Percentiles rank a stretch among this genome's conserved stretches.
Evolutionary conservation across 1,140 invertebrate genomes (phyloP).

Genomic region (Scaptomyza hsui): DNA sequence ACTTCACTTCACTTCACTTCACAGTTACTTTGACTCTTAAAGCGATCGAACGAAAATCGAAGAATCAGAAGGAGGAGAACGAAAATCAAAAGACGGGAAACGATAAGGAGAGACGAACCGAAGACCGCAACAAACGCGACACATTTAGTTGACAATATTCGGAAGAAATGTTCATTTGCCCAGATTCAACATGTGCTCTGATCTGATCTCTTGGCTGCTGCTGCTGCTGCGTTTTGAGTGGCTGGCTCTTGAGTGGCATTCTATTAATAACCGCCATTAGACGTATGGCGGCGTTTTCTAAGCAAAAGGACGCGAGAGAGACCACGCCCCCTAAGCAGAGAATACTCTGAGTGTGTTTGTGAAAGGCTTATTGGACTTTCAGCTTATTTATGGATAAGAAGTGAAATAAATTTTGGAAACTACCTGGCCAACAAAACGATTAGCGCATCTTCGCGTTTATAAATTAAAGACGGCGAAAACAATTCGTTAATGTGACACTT

Average conservation of each 20-base stretch:
- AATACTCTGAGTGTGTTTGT: slow-evolving; percentile 38
- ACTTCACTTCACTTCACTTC: slow-evolving; percentile 36
- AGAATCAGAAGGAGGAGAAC: background rate
- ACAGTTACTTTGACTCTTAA: slow-evolving; percentile 1
- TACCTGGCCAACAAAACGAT: slow-evolving; percentile 60
- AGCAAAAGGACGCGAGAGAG: slow-evolving; percentile 63
- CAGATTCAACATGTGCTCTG: slow-evolving; percentile 56
- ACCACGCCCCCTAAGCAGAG: slow-evolving; percentile 54
- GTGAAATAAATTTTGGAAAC: slow-evolving; percentile 64
- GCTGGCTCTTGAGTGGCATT: slow-evolving; percentile 71
- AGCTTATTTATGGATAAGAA: slow-evolving; percentile 42
- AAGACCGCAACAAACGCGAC: slow-evolving; percentile 68
- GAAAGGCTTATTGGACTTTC: slow-evolving; percentile 56
- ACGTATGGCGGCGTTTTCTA: slow-evolving; percentile 54
- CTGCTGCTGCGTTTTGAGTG: slow-evolving; percentile 71
- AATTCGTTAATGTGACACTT: slow-evolving; percentile 82
- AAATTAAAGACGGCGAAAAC: slow-evolving; percentile 60
- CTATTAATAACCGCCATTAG: slow-evolving; percentile 82
- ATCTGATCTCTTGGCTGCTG: slow-evolving; percentile 39
- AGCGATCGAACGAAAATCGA: background rate
- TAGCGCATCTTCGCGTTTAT: slow-evolving; percentile 42
- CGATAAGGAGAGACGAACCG: slow-evolving; percentile 52
- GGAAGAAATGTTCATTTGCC: slow-evolving; percentile 29
- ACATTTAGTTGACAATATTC: slow-evolving; percentile 77
- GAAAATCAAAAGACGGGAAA: slow-evolving; percentile 3